Percentiles rank a stretch among this genome's conserved stretches.
These are phyloP conservation scores for Amaurobius ferox DNA, from an alignment of 2,888 invertebrate genomes.

Conservation along the genomic window DNA sequence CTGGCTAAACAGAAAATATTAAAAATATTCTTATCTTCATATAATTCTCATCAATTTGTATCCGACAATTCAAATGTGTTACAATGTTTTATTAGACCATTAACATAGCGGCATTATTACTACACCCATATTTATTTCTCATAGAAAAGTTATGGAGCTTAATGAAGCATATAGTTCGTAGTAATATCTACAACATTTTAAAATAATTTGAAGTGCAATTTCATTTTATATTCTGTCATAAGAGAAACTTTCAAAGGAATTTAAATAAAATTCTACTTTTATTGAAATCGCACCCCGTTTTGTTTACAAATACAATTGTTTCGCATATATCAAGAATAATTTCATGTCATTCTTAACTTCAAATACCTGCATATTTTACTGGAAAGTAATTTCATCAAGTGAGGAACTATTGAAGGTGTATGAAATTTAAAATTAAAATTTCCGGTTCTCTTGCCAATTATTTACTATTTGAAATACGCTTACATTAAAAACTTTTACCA, in stretches of 20 bases:
- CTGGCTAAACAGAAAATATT: no score
- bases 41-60: no score
- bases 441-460: neutral
- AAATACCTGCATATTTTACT: neutral
- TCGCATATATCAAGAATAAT: neutral
- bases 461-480: neutral
- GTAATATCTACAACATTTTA: no score
- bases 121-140: no score
- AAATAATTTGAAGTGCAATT: no score
- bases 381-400: neutral
- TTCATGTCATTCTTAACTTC: neutral
- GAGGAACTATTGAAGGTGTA: neutral
- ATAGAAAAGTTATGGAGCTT: no score
- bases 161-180: no score
- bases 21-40: no score
- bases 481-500: neutral
- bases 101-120: no score
- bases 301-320: neutral
- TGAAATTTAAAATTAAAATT: neutral
- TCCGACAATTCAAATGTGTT: no score
- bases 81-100: no score
- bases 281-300: neutral
- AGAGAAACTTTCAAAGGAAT: neutral
- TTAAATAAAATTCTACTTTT: slow-evolving; percentile 3
- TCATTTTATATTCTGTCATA: no score